phyloP scores from a whole-genome alignment of 2,797 vertebrate species.

The Valencia hispanica region DNA sequence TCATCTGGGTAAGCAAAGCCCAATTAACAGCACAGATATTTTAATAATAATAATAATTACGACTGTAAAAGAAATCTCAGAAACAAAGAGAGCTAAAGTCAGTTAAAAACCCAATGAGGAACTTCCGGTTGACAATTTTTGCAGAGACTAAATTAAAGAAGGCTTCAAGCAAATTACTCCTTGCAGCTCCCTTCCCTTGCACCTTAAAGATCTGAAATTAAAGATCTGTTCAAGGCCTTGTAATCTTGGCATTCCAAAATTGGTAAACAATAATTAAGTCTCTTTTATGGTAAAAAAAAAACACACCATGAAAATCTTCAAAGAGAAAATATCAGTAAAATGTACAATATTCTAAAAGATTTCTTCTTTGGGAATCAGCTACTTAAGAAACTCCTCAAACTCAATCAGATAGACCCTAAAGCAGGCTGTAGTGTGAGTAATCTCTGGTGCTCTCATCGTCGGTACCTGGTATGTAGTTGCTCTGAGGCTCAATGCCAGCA shows the following conservation, averaged over 20 bases:
- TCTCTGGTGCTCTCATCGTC: background rate
- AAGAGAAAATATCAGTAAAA: background rate
- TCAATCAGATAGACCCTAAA: background rate
- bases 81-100: background rate
- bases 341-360: background rate
- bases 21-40: background rate
- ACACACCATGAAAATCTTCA: background rate
- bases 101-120: background rate
- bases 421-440: slow-evolving; percentile 1
- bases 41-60: background rate
- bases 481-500: slow-evolving; percentile 96
- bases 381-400: slow-evolving; percentile 3
- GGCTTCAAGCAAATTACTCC: background rate
- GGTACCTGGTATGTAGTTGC: slow-evolving; percentile 98
- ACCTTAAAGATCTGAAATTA: background rate
- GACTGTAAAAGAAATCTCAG: background rate
- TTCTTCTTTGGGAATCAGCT: background rate
- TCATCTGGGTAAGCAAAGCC: background rate
- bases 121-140: background rate
- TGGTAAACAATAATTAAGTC: background rate
- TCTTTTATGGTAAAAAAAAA: background rate
- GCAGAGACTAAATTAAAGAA: background rate
- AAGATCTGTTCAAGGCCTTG: background rate
- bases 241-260: background rate
- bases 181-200: background rate